phyloP scores from a whole-genome alignment of 2,797 vertebrate species.

The Phrynocephalus vlangalii region DNA sequence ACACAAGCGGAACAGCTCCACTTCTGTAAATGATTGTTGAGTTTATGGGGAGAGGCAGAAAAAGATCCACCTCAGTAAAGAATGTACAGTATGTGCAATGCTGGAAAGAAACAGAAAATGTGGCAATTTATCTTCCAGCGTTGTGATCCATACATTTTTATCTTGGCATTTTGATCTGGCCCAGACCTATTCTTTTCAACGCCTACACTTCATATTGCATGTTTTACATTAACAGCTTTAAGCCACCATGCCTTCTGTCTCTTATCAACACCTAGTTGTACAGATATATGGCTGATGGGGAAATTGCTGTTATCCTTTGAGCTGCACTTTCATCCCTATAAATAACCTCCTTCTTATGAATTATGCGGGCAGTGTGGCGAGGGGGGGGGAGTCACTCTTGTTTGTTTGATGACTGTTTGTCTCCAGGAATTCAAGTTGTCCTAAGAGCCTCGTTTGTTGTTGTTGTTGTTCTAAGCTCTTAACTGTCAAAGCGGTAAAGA shows the following conservation, averaged over 20 bases:
- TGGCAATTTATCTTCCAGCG: conserved; percentile 34
- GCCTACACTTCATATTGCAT: conserved; percentile 44
- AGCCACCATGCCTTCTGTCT: conserved; percentile 59
- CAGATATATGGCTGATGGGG: conserved; percentile 40
- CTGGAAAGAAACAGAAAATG: conserved; percentile 33
- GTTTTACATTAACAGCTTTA: conserved; percentile 63
- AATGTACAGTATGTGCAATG: conserved; percentile 27
- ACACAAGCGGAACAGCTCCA: not conserved
- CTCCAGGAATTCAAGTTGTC: not conserved
- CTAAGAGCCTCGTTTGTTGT: not conserved
- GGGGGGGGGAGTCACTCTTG: conserved; percentile 22
- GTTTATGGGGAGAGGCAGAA: not conserved
- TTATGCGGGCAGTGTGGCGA: not conserved
- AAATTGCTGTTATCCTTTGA: conserved; percentile 53
- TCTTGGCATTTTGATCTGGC: conserved; percentile 52
- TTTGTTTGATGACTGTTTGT: conserved; percentile 25
- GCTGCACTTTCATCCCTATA: conserved; percentile 19
- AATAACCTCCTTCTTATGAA: conserved; percentile 18
- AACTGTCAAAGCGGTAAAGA: not conserved
- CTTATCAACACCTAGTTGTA: conserved; percentile 55
- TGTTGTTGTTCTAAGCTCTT: not conserved
- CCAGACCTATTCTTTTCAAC: conserved; percentile 61
- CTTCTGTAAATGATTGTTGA: conserved; percentile 27
- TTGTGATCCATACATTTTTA: conserved; percentile 51
- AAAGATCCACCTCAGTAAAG: not conserved